phyloP scores from a whole-genome alignment of 2,888 invertebrate genomes.

The Pomacea canaliculata region DNA sequence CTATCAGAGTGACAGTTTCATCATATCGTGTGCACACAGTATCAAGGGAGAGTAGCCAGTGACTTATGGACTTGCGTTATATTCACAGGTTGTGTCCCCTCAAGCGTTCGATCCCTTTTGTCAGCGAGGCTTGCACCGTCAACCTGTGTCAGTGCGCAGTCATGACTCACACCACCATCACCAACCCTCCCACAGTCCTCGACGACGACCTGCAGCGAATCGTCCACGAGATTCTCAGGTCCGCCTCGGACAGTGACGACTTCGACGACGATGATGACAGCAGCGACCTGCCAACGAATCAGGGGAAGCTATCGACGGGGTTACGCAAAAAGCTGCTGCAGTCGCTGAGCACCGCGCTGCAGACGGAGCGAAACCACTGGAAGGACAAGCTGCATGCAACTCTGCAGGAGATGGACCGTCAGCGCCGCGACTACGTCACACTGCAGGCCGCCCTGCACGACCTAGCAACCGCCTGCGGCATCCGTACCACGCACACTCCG shows the following conservation, averaged over 20 bases:
- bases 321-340: background rate
- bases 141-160: no score
- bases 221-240: slow-evolving; percentile 37
- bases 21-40: no score
- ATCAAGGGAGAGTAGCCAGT: no score
- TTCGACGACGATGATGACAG: slow-evolving; percentile 2
- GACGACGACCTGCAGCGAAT: slow-evolving; percentile 55
- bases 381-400: slow-evolving; percentile 48
- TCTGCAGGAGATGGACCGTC: slow-evolving; percentile 52
- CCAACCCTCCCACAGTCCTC: slow-evolving; percentile 15
- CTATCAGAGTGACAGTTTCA: no score
- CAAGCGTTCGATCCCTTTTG: no score
- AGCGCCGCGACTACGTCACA: slow-evolving; percentile 44
- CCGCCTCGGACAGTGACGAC: slow-evolving; percentile 33
- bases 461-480: slow-evolving; percentile 37
- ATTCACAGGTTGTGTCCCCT: no score
- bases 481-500: background rate
- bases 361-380: slow-evolving; percentile 57
- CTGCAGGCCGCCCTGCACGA: slow-evolving; percentile 47
- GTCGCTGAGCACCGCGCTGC: slow-evolving; percentile 25
- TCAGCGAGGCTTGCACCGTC: no score
- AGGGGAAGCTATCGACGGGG: background rate
- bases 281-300: background rate
- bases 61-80: no score
- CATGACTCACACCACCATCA: no score